Conservation (phyloP, 2,888 invertebrate genomes). For the Aleiodes alternator region DNA sequence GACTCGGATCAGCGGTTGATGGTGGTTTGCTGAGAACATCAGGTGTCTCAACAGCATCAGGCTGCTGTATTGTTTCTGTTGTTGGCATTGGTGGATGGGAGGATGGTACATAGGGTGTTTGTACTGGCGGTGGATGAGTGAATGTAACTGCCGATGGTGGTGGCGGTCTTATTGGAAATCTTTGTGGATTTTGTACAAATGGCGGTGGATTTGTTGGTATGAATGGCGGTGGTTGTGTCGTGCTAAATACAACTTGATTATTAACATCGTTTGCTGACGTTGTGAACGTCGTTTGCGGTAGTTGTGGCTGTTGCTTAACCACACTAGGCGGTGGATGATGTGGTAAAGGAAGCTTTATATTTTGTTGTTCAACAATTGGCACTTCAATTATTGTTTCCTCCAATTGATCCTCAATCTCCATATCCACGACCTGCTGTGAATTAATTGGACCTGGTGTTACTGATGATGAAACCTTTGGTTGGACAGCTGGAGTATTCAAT, state of each 20-base stretch:
- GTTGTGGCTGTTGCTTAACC: conserved; percentile 60
- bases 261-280: conserved; percentile 27
- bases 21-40: conserved; percentile 74
- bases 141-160: conserved; percentile 42
- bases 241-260: conserved; percentile 11
- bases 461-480: conserved; percentile 59
- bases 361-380: conserved; percentile 60
- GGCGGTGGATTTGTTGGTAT: conserved; percentile 63
- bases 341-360: conserved; percentile 46
- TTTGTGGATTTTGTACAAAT: conserved; percentile 61
- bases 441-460: conserved; percentile 61
- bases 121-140: conserved; percentile 54
- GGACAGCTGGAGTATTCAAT: conserved; percentile 63
- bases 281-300: conserved; percentile 58
- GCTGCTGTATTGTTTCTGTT: conserved; percentile 70
- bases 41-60: conserved; percentile 66
- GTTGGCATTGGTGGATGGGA: conserved; percentile 63
- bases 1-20: conserved; percentile 69
- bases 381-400: conserved; percentile 72
- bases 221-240: conserved; percentile 64
- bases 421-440: conserved; percentile 68
- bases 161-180: conserved; percentile 57
- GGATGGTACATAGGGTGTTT: conserved; percentile 57
- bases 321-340: conserved; percentile 42
- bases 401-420: conserved; percentile 72